Conservation (phyloP, 2,113 vertebrate species). For the Phylloscopus trochilus region DNA sequence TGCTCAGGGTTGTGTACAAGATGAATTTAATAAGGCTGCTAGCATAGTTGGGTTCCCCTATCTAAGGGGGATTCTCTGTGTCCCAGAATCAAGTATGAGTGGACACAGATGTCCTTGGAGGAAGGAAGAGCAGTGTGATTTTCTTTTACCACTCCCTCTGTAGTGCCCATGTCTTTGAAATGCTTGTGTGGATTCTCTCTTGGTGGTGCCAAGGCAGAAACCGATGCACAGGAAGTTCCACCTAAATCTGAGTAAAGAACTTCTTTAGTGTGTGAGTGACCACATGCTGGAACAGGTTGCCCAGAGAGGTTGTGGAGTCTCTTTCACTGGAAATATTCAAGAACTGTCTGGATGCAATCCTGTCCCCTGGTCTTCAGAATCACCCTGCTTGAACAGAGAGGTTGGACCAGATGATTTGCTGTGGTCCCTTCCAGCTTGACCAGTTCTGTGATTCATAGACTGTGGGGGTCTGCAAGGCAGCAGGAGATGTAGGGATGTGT, state of each 20-base stretch:
- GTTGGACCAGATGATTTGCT: not conserved
- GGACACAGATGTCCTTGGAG: not conserved
- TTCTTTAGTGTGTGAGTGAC: not conserved
- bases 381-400: not conserved
- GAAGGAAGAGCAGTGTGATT: not conserved
- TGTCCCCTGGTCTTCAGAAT: not conserved
- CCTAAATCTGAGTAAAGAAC: not conserved
- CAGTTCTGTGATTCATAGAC: not conserved
- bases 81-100: not conserved
- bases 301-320: not conserved
- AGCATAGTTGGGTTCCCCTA: fast-evolving
- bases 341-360: not conserved
- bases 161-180: not conserved
- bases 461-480: not conserved
- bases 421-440: not conserved
- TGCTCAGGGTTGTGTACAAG: not conserved
- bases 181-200: not conserved
- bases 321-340: not conserved
- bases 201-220: not conserved
- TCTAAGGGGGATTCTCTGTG: not conserved
- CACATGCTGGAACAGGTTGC: not conserved
- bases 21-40: not conserved
- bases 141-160: not conserved
- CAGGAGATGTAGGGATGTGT: not conserved
- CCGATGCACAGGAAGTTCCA: too few relatives aligned